These are phyloP conservation scores for Sthenelais limicola DNA, from an alignment of 2,888 invertebrate genomes.

Conservation along the genomic window DNA sequence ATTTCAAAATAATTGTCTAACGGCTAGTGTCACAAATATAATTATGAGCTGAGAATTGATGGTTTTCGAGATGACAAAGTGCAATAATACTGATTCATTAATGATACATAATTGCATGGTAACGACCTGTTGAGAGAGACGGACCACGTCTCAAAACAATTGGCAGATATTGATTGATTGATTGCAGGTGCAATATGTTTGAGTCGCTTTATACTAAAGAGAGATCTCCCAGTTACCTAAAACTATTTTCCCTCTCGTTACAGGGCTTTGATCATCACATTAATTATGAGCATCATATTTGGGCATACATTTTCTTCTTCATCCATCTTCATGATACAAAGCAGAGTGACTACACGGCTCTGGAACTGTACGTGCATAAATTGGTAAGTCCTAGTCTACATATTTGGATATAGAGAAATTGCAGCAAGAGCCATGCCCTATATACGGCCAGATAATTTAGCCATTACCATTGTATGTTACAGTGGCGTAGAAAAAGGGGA, in stretches of 20 bases:
- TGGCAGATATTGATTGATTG: not conserved
- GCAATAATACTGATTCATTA: no score
- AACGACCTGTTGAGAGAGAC: no score
- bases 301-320: constrained; percentile 73
- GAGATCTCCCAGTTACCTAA: no score
- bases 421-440: not conserved
- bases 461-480: no score
- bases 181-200: no score
- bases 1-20: no score
- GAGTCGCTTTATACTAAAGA: no score
- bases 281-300: constrained; percentile 71
- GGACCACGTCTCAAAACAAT: not conserved
- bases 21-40: no score
- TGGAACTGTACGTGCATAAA: constrained; percentile 70
- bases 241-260: not conserved
- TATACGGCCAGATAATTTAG: not conserved
- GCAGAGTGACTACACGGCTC: constrained; percentile 71
- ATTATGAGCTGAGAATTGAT: no score
- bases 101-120: no score
- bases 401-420: not conserved
- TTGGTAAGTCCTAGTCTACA: constrained; percentile 61
- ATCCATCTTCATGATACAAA: constrained; percentile 73
- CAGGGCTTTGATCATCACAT: constrained; percentile 72
- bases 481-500: no score
- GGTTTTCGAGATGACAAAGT: no score